These are phyloP conservation scores for Selenia dentaria DNA, from an alignment of 2,888 invertebrate genomes.

Conservation along the genomic window DNA sequence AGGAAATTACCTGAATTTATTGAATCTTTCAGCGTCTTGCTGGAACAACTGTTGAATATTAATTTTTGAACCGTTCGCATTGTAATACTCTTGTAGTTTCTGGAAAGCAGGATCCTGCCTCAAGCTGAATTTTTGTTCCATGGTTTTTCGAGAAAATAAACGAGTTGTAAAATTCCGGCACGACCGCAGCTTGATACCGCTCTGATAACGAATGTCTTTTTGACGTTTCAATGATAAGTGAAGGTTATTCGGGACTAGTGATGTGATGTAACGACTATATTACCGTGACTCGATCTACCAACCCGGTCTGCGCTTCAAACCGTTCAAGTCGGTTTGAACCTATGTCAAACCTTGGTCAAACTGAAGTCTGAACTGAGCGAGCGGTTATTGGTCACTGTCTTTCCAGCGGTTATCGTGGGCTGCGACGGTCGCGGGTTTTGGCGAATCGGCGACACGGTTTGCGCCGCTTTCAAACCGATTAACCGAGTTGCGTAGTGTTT, in stretches of 20 bases:
- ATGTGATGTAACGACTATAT: too few species aligned
- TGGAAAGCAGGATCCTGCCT: constrained; percentile 88
- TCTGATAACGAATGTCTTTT: constrained; percentile 71
- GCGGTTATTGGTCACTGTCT: too few species aligned
- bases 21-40: constrained; percentile 91
- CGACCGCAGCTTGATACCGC: constrained; percentile 45
- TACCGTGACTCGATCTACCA: too few species aligned
- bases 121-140: constrained; percentile 75
- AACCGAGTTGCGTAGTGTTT: too few species aligned
- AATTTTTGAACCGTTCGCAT: constrained; percentile 88
- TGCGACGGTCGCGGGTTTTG: too few species aligned
- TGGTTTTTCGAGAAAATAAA: constrained; percentile 52
- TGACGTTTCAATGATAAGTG: constrained; percentile 80
- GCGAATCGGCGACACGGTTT: too few species aligned
- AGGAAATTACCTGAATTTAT: constrained; percentile 94
- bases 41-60: constrained; percentile 94
- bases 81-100: constrained; percentile 90
- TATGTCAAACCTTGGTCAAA: too few species aligned
- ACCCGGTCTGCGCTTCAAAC: too few species aligned
- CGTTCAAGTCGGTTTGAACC: too few species aligned
- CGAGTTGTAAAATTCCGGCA: constrained; percentile 40
- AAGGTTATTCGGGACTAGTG: constrained; percentile 47
- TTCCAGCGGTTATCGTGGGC: too few species aligned
- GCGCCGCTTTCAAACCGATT: too few species aligned
- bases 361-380: too few species aligned